phyloP scores from a whole-genome alignment of 2,888 invertebrate species.

The Brachyptera putata region DNA sequence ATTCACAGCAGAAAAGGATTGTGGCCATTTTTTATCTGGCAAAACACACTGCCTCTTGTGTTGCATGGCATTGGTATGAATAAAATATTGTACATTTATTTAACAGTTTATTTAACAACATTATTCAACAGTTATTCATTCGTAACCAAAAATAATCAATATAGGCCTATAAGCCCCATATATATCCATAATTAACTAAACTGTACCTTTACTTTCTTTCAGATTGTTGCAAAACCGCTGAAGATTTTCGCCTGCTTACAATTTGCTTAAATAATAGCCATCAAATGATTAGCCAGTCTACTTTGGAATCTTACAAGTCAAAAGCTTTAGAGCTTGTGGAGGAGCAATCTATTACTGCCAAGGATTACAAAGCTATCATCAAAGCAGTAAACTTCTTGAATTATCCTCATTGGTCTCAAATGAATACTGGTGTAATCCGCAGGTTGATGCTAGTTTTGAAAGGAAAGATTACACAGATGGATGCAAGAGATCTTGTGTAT shows the following conservation, averaged over 20 bases:
- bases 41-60: constrained; percentile 45
- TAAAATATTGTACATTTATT: too few species aligned
- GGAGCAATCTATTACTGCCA: constrained; percentile 38
- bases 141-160: not conserved
- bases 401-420: constrained; percentile 47
- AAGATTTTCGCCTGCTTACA: constrained; percentile 47
- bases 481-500: constrained; percentile 43
- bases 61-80: constrained; percentile 42
- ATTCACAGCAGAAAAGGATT: constrained; percentile 44
- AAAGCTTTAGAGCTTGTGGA: constrained; percentile 43
- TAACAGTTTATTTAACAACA: too few species aligned
- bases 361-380: constrained; percentile 36
- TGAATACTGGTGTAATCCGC: constrained; percentile 40
- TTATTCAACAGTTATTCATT: not conserved
- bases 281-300: constrained; percentile 42
- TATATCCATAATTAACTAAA: not conserved
- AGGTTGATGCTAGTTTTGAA: constrained; percentile 44
- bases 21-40: constrained; percentile 44
- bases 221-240: constrained; percentile 41
- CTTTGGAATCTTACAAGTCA: constrained; percentile 43
- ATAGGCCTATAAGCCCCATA: too few species aligned
- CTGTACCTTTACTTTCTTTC: constrained; percentile 36
- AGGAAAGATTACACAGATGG: constrained; percentile 43
- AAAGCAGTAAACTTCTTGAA: constrained; percentile 46
- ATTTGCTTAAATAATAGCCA: constrained; percentile 48